Evolutionary conservation across 2,113 vertebrate species (phyloP).

Genomic region (Pelecanus crispus): DNA sequence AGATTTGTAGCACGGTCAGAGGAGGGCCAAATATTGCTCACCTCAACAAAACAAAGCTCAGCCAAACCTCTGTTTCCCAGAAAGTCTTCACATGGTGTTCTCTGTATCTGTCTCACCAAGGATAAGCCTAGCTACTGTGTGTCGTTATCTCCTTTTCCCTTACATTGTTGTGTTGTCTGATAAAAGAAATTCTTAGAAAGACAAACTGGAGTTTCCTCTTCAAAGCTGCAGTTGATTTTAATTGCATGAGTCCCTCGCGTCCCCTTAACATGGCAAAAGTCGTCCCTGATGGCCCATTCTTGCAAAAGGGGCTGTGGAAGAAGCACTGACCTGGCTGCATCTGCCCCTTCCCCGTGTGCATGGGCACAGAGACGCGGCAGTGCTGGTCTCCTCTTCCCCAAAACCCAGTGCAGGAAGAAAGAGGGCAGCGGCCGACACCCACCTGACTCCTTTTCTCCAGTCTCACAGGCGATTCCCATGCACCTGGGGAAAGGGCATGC

Average conservation of each 20-base stretch:
- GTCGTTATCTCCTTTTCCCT: background rate
- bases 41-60: background rate
- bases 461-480: background rate
- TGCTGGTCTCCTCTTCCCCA: background rate
- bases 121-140: background rate
- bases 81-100: background rate
- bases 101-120: background rate
- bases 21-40: background rate
- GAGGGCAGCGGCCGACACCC: background rate
- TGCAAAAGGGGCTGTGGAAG: background rate
- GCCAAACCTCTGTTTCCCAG: background rate
- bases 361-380: fast-evolving
- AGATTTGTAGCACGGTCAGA: fast-evolving
- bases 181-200: background rate
- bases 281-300: background rate
- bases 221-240: background rate
- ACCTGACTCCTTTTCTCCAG: background rate
- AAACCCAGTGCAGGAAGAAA: background rate
- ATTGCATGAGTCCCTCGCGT: background rate
- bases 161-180: background rate
- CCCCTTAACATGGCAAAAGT: background rate
- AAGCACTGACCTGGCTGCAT: background rate
- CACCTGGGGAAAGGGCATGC: background rate
- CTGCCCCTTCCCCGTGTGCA: background rate
- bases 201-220: background rate